A percentile compares a stretch with the other conserved stretches of the same genome.
Conservation (phyloP, 2,888 invertebrate genomes). For the Siphlonurus alternatus region DNA sequence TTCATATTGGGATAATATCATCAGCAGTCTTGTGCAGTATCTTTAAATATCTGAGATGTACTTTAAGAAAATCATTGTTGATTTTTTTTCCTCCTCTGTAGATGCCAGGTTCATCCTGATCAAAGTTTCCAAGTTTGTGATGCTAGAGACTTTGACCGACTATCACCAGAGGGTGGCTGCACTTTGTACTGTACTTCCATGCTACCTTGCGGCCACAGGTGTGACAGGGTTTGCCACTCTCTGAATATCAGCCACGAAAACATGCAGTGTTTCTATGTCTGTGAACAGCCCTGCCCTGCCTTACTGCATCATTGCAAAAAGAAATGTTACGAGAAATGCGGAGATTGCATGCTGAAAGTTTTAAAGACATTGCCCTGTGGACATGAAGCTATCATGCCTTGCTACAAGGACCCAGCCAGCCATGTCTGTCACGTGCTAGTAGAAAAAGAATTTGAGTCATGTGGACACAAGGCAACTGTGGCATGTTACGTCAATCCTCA, state of each 20-base stretch:
- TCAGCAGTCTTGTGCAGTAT: too few relatives aligned
- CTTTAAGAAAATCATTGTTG: too few relatives aligned
- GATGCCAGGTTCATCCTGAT: slow-evolving; percentile 15
- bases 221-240: slow-evolving; percentile 42
- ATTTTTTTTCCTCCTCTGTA: not conserved
- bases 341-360: slow-evolving; percentile 28
- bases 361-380: slow-evolving; percentile 26
- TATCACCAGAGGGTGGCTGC: slow-evolving; percentile 42
- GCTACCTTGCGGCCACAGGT: slow-evolving; percentile 43
- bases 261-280: slow-evolving; percentile 29
- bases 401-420: slow-evolving; percentile 23
- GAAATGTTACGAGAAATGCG: slow-evolving; percentile 30
- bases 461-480: slow-evolving; percentile 1
- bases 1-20: too few relatives aligned
- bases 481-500: slow-evolving; percentile 13
- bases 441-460: not conserved
- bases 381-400: slow-evolving; percentile 29
- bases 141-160: not conserved
- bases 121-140: not conserved
- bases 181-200: slow-evolving; percentile 30
- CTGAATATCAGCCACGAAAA: slow-evolving; percentile 33
- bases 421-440: slow-evolving; percentile 23
- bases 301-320: slow-evolving; percentile 33
- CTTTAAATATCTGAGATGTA: too few relatives aligned
- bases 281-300: slow-evolving; percentile 9